Conservation (phyloP, 2,797 vertebrate genomes). For the Leontocebus nigricollis region DNA sequence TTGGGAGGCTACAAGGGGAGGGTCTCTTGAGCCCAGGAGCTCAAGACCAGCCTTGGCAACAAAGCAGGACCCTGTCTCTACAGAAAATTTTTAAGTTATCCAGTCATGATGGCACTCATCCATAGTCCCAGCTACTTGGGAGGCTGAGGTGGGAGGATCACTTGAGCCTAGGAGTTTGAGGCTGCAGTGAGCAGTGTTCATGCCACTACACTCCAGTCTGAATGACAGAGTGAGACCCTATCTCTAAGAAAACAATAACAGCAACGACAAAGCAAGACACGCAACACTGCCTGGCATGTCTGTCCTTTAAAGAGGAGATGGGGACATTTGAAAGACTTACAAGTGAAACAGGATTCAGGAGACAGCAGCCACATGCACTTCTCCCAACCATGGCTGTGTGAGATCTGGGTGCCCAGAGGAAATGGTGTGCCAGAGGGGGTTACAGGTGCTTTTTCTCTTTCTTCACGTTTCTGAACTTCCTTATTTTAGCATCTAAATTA, state of each 20-base stretch:
- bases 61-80: background rate
- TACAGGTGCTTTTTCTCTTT: background rate
- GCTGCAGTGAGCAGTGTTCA: background rate
- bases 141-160: background rate
- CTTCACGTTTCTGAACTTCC: background rate
- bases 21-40: background rate
- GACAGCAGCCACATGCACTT: fast-evolving
- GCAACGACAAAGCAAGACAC: background rate
- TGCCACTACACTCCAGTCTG: background rate
- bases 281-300: background rate
- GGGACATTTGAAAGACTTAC: background rate
- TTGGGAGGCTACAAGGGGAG: background rate
- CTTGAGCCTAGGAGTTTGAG: background rate
- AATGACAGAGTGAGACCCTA: background rate
- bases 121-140: background rate
- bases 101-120: background rate
- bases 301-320: background rate
- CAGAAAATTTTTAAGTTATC: background rate
- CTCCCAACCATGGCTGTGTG: fast-evolving
- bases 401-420: background rate
- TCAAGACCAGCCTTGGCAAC: background rate
- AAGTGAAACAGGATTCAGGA: background rate
- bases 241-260: background rate
- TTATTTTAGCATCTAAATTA: background rate
- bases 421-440: background rate